phyloP scores from a whole-genome alignment of 2,888 invertebrate species.

The Agonopterix alstromeriana region DNA sequence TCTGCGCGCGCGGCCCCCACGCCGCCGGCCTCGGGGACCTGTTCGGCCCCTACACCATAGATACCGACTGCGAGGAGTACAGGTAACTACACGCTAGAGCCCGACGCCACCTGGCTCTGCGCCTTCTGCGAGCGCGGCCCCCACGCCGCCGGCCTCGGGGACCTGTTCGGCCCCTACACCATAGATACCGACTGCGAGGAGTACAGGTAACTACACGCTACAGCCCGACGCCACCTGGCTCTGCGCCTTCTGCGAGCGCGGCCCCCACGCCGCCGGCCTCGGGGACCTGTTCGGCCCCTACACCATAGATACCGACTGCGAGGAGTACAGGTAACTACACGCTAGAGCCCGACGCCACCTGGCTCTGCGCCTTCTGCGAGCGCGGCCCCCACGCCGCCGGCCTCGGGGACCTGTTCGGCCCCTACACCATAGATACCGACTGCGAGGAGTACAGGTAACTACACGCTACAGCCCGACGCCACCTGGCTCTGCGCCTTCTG shows the following conservation, averaged over 20 bases:
- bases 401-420: slow-evolving; percentile 93
- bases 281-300: slow-evolving; percentile 97
- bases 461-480: slow-evolving; percentile 77
- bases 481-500: slow-evolving; percentile 95
- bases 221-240: slow-evolving; percentile 90
- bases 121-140: slow-evolving; percentile 90
- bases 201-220: slow-evolving; percentile 60
- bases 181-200: slow-evolving; percentile 83
- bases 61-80: slow-evolving; percentile 82
- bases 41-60: slow-evolving; percentile 91
- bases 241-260: slow-evolving; percentile 92
- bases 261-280: slow-evolving; percentile 70
- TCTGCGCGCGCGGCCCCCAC: slow-evolving; percentile 86
- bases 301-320: slow-evolving; percentile 81
- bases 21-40: slow-evolving; percentile 84
- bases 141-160: slow-evolving; percentile 79
- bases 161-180: slow-evolving; percentile 94
- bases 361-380: slow-evolving; percentile 95
- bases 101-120: slow-evolving; percentile 92
- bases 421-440: slow-evolving; percentile 85
- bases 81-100: slow-evolving; percentile 48
- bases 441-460: slow-evolving; percentile 79
- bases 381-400: slow-evolving; percentile 75
- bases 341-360: slow-evolving; percentile 86
- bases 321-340: slow-evolving; percentile 79